Evolutionary conservation across 1,140 invertebrate genomes (phyloP).

Genomic region (Drosophila bifasciata): DNA sequence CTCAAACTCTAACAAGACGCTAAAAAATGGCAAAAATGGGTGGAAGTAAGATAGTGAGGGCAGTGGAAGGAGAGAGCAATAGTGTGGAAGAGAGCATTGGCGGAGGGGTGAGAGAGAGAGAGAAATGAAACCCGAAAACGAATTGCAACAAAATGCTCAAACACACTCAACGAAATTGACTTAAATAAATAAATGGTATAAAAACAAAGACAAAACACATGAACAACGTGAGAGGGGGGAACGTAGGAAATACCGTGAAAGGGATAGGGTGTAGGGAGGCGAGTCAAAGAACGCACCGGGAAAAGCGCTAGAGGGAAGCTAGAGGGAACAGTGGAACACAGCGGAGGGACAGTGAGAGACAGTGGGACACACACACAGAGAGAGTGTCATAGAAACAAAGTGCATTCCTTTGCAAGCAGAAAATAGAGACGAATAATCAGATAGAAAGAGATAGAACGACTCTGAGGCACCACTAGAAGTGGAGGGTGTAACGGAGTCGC

Average conservation of each 20-base stretch:
- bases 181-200: conserved; percentile 81
- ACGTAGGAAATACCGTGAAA: background rate
- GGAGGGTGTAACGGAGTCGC: too few species aligned
- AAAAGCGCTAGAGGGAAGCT: too few species aligned
- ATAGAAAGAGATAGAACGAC: too few species aligned
- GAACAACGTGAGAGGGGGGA: conserved; percentile 12
- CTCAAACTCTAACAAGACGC: conserved; percentile 29
- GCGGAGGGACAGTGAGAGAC: too few species aligned
- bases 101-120: background rate
- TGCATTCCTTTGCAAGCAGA: conserved; percentile 41
- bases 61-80: too few species aligned
- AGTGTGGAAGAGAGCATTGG: too few species aligned
- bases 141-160: conserved; percentile 81
- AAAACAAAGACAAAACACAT: conserved; percentile 79
- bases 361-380: background rate
- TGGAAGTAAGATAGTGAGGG: conserved; percentile 8
- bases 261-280: conserved; percentile 22
- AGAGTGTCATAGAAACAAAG: conserved; percentile 55
- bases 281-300: too few species aligned
- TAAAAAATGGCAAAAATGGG: conserved; percentile 39
- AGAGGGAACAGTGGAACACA: too few species aligned
- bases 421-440: conserved; percentile 5
- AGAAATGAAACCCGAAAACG: conserved; percentile 58
- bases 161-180: conserved; percentile 80
- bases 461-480: too few species aligned